Evolutionary conservation across 35 echinoderm and acorn worm species (phyloP).

Genomic region (Holothuria glaberrima): DNA sequence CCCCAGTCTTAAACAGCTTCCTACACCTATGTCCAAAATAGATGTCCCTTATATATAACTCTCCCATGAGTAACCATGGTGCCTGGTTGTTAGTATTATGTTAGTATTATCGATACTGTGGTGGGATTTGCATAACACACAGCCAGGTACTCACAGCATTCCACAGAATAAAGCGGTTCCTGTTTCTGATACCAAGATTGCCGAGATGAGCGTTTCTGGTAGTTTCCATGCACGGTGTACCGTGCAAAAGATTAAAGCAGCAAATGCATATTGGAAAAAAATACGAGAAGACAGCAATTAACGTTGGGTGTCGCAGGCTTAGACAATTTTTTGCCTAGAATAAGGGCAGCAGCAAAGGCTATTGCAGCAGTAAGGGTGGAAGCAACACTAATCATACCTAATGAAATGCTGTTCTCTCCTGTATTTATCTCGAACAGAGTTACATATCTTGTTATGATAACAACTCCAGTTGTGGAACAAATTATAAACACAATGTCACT

Average conservation of each 20-base stretch:
- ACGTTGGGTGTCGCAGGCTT: neutral
- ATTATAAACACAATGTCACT: slow-evolving; percentile 13
- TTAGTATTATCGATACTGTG: neutral
- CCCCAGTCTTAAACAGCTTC: no score
- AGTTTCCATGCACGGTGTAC: neutral
- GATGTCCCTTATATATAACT: no score
- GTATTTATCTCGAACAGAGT: no score
- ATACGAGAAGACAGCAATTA: slow-evolving; percentile 7
- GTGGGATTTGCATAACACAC: neutral
- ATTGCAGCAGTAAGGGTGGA: neutral
- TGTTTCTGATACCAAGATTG: neutral
- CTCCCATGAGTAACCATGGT: no score
- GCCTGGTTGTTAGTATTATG: no score
- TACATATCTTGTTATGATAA: neutral
- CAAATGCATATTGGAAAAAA: neutral
- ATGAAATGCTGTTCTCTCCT: no score
- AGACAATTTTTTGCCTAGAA: neutral
- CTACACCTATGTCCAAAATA: no score
- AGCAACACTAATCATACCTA: neutral
- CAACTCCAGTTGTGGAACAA: slow-evolving; percentile 14
- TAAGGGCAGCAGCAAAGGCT: neutral
- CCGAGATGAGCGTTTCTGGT: neutral
- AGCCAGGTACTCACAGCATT: neutral
- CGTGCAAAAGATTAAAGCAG: neutral
- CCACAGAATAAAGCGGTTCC: neutral